Conservation (phyloP, 2,797 vertebrate species). For the Heterohyrax brucei region DNA sequence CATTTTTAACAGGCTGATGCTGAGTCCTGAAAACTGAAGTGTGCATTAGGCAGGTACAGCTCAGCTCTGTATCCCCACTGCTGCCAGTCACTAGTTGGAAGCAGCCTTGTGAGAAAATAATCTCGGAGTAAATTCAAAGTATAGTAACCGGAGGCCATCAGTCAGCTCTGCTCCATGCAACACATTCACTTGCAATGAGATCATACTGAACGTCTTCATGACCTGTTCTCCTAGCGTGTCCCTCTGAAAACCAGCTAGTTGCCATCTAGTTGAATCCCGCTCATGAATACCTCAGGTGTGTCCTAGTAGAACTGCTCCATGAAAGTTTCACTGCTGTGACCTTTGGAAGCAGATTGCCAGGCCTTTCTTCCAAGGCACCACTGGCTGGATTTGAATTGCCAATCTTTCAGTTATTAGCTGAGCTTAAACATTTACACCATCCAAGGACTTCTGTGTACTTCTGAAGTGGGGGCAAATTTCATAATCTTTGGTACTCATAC, state of each 20-base stretch:
- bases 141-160: not conserved
- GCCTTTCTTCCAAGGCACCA: not conserved
- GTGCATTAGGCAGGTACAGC: not conserved
- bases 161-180: rapidly evolving
- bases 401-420: not conserved
- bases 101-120: not conserved
- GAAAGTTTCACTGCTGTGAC: not conserved
- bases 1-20: not conserved
- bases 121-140: not conserved
- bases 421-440: not conserved
- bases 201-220: not conserved
- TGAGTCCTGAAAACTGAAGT: constrained; percentile 25
- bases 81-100: not conserved
- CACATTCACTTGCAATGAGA: not conserved
- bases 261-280: not conserved
- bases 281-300: not conserved
- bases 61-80: not conserved
- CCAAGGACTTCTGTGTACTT: not conserved
- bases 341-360: not conserved
- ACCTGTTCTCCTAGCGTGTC: not conserved
- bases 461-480: not conserved
- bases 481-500: not conserved
- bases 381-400: not conserved
- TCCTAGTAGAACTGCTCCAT: not conserved
- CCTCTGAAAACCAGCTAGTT: not conserved